A percentile compares a stretch with the other conserved stretches of the same genome.
Evolutionary conservation across 2,888 invertebrate genomes (phyloP).

Genomic region (Phaedon cochleariae): DNA sequence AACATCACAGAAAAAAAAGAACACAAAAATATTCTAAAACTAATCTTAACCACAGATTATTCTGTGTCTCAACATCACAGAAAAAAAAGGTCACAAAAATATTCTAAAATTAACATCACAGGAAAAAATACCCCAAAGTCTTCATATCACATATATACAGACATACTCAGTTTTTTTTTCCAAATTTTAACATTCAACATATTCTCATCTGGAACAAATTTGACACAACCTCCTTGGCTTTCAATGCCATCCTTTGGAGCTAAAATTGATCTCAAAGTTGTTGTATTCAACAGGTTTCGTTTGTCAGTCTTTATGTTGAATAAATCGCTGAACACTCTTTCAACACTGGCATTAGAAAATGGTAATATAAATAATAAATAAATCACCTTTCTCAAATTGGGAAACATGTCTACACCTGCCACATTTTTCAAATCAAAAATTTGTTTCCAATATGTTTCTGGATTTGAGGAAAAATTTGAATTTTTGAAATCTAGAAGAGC

Average conservation of each 20-base stretch:
- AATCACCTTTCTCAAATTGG: background rate
- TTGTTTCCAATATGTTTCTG: background rate
- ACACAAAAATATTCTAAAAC: too few relatives aligned
- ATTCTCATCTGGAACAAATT: background rate
- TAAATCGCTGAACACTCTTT: too few relatives aligned
- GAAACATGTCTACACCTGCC: background rate
- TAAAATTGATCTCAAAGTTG: background rate
- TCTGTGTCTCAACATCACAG: too few relatives aligned
- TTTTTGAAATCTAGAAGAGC: background rate
- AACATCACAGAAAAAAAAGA: too few relatives aligned
- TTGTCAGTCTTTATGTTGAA: background rate
- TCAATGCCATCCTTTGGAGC: background rate
- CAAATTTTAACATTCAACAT: conserved; percentile 5
- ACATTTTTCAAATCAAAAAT: background rate
- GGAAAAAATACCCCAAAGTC: too few relatives aligned
- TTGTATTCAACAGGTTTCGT: background rate
- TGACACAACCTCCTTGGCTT: background rate
- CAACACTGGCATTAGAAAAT: too few relatives aligned
- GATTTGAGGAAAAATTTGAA: too few relatives aligned
- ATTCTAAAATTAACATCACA: too few relatives aligned
- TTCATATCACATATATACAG: too few relatives aligned
- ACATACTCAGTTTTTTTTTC: background rate
- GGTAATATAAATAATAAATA: too few relatives aligned
- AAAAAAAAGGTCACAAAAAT: too few relatives aligned
- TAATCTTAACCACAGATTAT: too few relatives aligned